phyloP scores from a whole-genome alignment of 2,113 vertebrate species.

The Campylomormyrus tamandua region DNA sequence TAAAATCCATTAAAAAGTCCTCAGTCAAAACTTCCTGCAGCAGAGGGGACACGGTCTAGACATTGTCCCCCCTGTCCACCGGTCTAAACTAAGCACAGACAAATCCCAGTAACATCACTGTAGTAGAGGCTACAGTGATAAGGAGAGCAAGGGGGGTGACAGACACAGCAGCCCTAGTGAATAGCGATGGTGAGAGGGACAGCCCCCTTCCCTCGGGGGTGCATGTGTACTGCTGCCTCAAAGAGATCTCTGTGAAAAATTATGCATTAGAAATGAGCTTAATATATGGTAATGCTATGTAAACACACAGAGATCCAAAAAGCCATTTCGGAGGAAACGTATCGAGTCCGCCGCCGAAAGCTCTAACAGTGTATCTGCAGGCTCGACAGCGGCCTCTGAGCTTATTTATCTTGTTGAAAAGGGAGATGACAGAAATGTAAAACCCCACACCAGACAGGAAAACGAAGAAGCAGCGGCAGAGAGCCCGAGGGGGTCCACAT shows the following conservation, averaged over 20 bases:
- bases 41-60: not conserved
- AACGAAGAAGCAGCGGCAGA: not conserved
- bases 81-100: not conserved
- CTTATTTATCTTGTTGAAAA: constrained; percentile 29
- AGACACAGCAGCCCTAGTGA: constrained; percentile 56
- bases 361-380: constrained; percentile 18
- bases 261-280: constrained; percentile 54
- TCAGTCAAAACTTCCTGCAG: not conserved
- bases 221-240: constrained; percentile 36
- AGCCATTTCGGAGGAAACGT: constrained; percentile 13
- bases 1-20: not conserved
- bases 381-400: constrained; percentile 18
- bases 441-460: constrained; percentile 7
- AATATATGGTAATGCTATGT: constrained; percentile 43
- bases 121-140: constrained; percentile 52
- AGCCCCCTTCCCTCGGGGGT: constrained; percentile 49
- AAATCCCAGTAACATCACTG: constrained; percentile 38
- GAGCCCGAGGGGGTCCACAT: not conserved
- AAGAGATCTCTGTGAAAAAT: constrained; percentile 46
- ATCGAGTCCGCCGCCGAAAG: constrained; percentile 15
- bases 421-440: constrained; percentile 26
- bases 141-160: constrained; percentile 52
- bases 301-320: constrained; percentile 25
- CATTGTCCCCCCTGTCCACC: not conserved
- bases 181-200: constrained; percentile 51